Percentiles rank a stretch among this genome's conserved stretches.
Conservation (phyloP, 2,113 vertebrate species). For the Malurus cyaneus region DNA sequence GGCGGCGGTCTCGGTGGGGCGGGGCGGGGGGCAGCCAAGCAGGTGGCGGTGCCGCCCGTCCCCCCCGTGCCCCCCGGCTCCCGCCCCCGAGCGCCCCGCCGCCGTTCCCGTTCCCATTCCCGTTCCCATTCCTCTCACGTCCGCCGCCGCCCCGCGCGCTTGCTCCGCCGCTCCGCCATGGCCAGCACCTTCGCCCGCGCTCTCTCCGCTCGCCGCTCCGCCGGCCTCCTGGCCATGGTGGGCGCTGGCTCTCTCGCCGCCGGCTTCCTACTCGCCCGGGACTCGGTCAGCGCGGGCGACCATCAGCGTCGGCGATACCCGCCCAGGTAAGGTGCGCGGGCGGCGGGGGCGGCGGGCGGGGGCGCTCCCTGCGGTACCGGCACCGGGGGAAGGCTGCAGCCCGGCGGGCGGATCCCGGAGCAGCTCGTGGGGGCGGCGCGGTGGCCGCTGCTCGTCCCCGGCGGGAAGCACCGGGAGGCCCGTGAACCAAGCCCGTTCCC, state of each 20-base stretch:
- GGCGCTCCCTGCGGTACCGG: neutral
- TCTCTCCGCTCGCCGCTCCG: constrained; percentile 75
- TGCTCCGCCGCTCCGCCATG: constrained; percentile 71
- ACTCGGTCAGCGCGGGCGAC: constrained; percentile 78
- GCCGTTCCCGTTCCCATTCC: neutral
- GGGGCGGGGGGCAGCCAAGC: neutral
- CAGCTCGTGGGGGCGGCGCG: neutral
- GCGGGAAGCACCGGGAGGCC: neutral
- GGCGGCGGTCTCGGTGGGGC: neutral
- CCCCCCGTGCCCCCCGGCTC: neutral
- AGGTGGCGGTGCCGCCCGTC: neutral
- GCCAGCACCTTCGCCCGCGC: constrained; percentile 87
- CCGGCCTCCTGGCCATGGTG: constrained; percentile 83
- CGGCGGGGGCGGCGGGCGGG: neutral
- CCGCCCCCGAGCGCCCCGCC: neutral
- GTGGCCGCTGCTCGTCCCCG: too few species aligned
- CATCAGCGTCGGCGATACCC: constrained; percentile 86
- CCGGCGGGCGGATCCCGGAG: neutral
- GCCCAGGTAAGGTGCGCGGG: constrained; percentile 79
- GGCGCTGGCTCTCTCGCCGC: constrained; percentile 87
- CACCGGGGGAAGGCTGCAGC: neutral
- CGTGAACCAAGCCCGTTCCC: neutral
- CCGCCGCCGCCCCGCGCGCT: constrained; percentile 48
- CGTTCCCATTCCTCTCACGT: constrained; percentile 35
- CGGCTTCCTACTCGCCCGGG: constrained; percentile 82